phyloP scores from a whole-genome alignment of 1,140 invertebrate genomes.

The Calephelis nemesis region DNA sequence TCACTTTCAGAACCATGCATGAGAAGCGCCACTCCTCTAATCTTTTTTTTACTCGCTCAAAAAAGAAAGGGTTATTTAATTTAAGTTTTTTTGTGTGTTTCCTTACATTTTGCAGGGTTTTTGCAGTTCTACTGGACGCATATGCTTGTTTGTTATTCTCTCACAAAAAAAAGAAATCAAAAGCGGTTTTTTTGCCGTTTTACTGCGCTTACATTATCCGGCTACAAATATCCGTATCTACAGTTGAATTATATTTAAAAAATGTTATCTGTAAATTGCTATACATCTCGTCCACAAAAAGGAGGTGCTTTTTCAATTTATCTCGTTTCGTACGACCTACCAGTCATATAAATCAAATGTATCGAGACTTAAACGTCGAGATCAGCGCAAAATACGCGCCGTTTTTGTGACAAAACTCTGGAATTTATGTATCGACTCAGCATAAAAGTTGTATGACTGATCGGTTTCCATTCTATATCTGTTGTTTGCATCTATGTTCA shows the following conservation, averaged over 20 bases:
- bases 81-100: no score
- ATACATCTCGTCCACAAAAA: background rate
- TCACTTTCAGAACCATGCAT: no score
- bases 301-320: constrained; percentile 18
- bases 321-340: constrained; percentile 12
- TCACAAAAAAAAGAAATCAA: no score
- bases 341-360: constrained; percentile 14
- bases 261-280: background rate
- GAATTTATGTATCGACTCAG: constrained; percentile 15
- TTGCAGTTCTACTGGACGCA: no score
- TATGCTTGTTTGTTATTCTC: no score
- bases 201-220: no score
- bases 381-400: constrained; percentile 17
- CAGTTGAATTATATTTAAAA: background rate
- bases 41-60: no score
- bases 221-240: background rate
- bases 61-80: no score
- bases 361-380: constrained; percentile 17
- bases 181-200: no score
- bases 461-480: constrained; percentile 1
- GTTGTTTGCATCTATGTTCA: background rate
- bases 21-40: no score
- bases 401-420: constrained; percentile 11
- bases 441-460: constrained; percentile 14
- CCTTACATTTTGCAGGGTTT: no score